Conservation (phyloP, 2,888 invertebrate species). For the Xestia sexstrigata region DNA sequence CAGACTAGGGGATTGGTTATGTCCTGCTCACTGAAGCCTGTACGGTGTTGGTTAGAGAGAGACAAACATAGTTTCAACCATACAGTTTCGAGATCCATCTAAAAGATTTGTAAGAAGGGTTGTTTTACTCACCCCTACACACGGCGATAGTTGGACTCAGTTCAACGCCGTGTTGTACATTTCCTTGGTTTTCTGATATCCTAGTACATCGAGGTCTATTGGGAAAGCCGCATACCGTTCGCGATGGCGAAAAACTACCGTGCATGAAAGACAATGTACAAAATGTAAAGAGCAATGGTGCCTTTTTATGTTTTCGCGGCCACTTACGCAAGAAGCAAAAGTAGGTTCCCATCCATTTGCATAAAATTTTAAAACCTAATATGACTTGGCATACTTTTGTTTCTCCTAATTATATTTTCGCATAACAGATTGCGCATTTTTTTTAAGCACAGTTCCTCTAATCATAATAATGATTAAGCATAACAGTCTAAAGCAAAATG, state of each 20-base stretch:
- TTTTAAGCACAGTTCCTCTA: too few species aligned
- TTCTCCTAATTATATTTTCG: too few species aligned
- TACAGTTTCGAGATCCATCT: background rate
- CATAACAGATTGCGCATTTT: too few species aligned
- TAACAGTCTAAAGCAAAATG: too few species aligned
- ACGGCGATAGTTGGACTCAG: background rate
- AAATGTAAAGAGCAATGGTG: background rate
- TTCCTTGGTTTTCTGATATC: conserved; percentile 8
- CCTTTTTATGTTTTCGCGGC: background rate
- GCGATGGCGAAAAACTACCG: background rate
- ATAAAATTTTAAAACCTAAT: too few species aligned
- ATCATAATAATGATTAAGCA: too few species aligned
- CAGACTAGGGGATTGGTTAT: background rate
- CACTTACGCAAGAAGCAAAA: background rate
- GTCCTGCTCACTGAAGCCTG: conserved; percentile 2
- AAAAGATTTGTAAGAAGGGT: background rate
- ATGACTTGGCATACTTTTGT: too few species aligned
- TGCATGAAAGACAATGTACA: background rate
- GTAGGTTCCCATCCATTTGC: too few species aligned
- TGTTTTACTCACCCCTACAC: conserved; percentile 1
- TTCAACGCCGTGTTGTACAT: too few species aligned
- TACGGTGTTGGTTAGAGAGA: conserved; percentile 5
- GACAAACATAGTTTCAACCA: background rate
- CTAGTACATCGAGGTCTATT: conserved; percentile 21
- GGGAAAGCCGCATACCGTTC: background rate